Base-by-base conservation (phyloP, 1,140 invertebrate genomes). In the Conopomorpha cramerella region DNA sequence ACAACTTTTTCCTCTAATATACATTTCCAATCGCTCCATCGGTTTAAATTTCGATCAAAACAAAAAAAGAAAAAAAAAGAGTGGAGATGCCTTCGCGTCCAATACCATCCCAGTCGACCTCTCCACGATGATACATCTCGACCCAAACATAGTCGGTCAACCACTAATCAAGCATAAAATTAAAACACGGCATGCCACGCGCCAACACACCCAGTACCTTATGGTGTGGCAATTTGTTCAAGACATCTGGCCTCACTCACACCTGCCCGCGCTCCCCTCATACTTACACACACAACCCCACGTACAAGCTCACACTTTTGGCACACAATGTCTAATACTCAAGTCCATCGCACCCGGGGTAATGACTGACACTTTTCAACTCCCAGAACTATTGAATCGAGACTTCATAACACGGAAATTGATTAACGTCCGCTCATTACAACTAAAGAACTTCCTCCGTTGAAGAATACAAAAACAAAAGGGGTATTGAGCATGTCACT, bases 211-310 rank as follows among this genome's bases (percentile, higher is more conserved):
- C 56, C 57, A 50, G 36, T 33, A 64, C 70, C 70, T 72, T 74
- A 74, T 74, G 70, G 70, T 58, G 60, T 49, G 30, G 51, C 57
- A 74, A 71, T 71, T 71, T 70, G 66, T 74, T 72, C 61, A 74
- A 74, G 70, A 74, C 70, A 72, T 74, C 70, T 74, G 70, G 65
- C 56, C 54, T 55, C 66, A 72, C 70, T 72, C 70, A 66, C 72
- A 67, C 70, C 66, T 50, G 55, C 49, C 46, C 54, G 52, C 60
- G 57, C 16, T 44, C 39, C 27, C 39, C 30, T 38, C 13, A 11
- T 15, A 41, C 34, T 35, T 38, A 15, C 12, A 19, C 35, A 26
- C 19, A 32, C 41, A 43, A 42, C 38, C 34, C 15, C 23, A 27
- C 7, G 16, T 23, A 23, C 19, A 10, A 23, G 19, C 19, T 10